These are phyloP conservation scores for Falcunculus frontatus DNA, from an alignment of 2,113 vertebrate species.

Conservation along the genomic window DNA sequence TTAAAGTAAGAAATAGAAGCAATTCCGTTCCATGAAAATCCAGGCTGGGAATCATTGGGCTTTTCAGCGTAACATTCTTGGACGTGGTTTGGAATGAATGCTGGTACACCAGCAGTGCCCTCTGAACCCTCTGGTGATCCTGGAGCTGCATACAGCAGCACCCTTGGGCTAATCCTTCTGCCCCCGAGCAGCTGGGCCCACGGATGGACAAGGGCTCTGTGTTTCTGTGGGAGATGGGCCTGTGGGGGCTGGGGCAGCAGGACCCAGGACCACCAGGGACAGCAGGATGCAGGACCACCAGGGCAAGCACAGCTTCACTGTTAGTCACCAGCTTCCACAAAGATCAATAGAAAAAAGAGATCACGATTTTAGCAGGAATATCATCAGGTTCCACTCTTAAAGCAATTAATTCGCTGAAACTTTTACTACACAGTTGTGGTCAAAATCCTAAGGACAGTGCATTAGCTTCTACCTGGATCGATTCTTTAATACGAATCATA, in stretches of 20 bases:
- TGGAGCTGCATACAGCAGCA: neutral
- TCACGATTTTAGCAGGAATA: neutral
- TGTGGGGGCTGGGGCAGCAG: neutral
- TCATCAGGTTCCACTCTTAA: neutral
- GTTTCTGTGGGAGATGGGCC: neutral
- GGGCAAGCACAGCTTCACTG: neutral
- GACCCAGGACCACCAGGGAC: neutral
- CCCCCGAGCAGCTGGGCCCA: fast-evolving
- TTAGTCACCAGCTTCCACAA: neutral
- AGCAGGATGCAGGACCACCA: neutral
- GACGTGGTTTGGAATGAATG: neutral
- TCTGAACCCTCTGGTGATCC: neutral
- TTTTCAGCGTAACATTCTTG: neutral
- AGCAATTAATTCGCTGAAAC: neutral
- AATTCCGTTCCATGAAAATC: neutral
- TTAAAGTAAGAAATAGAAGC: neutral
- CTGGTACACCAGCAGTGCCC: neutral
- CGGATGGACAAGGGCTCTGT: neutral
- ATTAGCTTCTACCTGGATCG: neutral
- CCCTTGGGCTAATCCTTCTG: neutral
- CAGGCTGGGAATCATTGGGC: neutral
- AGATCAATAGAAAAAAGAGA: neutral
- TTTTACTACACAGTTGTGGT: neutral
- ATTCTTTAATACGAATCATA: neutral
- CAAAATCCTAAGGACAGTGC: neutral